These are phyloP conservation scores for Brachionus paranguensis DNA, from an alignment of 1,140 invertebrate species.

Conservation along the genomic window DNA sequence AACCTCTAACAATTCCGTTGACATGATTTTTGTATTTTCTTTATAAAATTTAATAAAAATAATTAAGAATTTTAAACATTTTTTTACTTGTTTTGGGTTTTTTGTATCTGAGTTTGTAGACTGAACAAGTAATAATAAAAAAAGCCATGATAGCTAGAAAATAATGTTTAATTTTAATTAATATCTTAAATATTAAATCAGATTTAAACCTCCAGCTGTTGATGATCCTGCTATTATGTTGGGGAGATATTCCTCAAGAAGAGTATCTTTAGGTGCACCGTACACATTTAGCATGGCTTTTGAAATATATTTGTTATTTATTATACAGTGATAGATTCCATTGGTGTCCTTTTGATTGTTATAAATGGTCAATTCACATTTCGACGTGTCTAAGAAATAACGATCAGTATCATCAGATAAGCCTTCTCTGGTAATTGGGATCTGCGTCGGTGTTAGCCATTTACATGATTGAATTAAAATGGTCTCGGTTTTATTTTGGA, in stretches of 20 bases:
- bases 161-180: not conserved
- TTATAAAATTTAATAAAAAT: not conserved
- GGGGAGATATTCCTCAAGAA: conserved; percentile 8
- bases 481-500: not conserved
- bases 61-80: not conserved
- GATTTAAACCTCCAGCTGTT: conserved; percentile 24
- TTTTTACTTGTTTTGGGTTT: not conserved
- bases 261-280: not conserved
- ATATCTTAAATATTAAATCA: not conserved
- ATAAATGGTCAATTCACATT: conserved; percentile 22
- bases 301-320: not conserved
- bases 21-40: not conserved
- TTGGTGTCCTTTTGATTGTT: conserved; percentile 32
- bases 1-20: not conserved
- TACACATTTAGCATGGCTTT: conserved; percentile 34
- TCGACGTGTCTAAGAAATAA: not conserved
- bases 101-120: conserved; percentile 5
- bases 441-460: conserved; percentile 1
- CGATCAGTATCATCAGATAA: not conserved
- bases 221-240: conserved; percentile 25
- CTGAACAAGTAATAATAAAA: not conserved
- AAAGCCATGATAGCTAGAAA: not conserved
- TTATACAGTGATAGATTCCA: conserved; percentile 13
- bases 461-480: not conserved
- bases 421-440: not conserved